A percentile compares a stretch with the other conserved stretches of the same genome.
Conservation (phyloP, 1,140 invertebrate genomes). For the Hylaeus volcanicus region DNA sequence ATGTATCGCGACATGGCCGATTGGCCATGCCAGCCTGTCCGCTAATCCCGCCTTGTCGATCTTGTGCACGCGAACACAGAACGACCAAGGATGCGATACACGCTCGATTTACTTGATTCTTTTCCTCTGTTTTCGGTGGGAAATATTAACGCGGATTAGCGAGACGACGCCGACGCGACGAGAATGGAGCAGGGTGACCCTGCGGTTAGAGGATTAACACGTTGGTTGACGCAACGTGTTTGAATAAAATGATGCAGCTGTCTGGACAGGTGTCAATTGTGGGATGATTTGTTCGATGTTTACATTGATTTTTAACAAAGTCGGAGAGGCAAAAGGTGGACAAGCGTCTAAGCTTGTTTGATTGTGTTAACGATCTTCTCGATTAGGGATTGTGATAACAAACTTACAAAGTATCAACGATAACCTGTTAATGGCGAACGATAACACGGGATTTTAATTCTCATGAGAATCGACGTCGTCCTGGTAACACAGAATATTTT, state of each 20-base stretch:
- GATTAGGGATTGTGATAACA: too few relatives aligned
- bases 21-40: slow-evolving; percentile 16
- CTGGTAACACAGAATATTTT: not conserved
- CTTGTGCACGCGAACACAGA: not conserved
- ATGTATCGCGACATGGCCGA: slow-evolving; percentile 41
- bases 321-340: too few relatives aligned
- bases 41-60: slow-evolving; percentile 42
- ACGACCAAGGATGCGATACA: not conserved
- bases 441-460: slow-evolving; percentile 7
- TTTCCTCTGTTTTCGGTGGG: not conserved
- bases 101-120: not conserved
- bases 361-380: not conserved
- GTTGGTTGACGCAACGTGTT: too few relatives aligned
- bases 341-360: too few relatives aligned
- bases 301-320: too few relatives aligned
- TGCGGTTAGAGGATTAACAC: too few relatives aligned
- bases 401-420: not conserved
- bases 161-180: not conserved
- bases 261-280: too few relatives aligned
- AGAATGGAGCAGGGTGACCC: too few relatives aligned
- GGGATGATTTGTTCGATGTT: too few relatives aligned
- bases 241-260: too few relatives aligned
- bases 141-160: not conserved
- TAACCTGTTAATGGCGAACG: slow-evolving; percentile 6
- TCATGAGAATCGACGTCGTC: not conserved